A percentile compares a stretch with the other conserved stretches of the same genome.
phyloP scores from a whole-genome alignment of 2,888 invertebrate genomes.

The Metalampra italica region DNA sequence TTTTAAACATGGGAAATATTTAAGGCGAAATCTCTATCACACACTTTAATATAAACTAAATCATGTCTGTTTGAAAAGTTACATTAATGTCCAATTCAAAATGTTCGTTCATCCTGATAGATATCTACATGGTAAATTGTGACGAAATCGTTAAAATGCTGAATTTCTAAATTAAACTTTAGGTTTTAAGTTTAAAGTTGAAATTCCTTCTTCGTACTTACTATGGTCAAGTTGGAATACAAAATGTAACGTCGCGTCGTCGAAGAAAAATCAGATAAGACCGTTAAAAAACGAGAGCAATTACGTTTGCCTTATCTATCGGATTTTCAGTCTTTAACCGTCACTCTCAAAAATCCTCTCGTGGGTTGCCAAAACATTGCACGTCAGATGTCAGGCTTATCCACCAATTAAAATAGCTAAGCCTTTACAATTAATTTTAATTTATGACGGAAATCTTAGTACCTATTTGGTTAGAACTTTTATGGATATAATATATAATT shows the following conservation, averaged over 20 bases:
- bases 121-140: constrained; percentile 48
- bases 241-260: constrained; percentile 25
- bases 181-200: constrained; percentile 14
- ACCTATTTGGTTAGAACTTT: constrained; percentile 19
- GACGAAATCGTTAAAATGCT: constrained; percentile 14
- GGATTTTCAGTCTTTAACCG: constrained; percentile 39
- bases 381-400: constrained; percentile 57
- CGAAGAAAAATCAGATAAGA: constrained; percentile 66
- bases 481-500: too few species aligned
- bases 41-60: too few species aligned
- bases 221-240: constrained; percentile 36
- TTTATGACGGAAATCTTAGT: constrained; percentile 26
- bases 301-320: constrained; percentile 64
- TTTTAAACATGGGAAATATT: not conserved
- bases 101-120: constrained; percentile 72
- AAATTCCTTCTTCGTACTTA: constrained; percentile 19
- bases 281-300: constrained; percentile 72
- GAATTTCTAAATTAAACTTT: constrained; percentile 7
- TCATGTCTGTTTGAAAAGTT: constrained; percentile 66
- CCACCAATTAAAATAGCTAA: constrained; percentile 64
- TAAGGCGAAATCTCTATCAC: too few species aligned
- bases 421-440: constrained; percentile 24
- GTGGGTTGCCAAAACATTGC: constrained; percentile 50
- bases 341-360: constrained; percentile 39
- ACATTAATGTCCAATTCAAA: constrained; percentile 63